Percentiles rank a stretch among this genome's conserved stretches.
Evolutionary conservation across 2,888 invertebrate species (phyloP).

Genomic region (Cryptops parisi): DNA sequence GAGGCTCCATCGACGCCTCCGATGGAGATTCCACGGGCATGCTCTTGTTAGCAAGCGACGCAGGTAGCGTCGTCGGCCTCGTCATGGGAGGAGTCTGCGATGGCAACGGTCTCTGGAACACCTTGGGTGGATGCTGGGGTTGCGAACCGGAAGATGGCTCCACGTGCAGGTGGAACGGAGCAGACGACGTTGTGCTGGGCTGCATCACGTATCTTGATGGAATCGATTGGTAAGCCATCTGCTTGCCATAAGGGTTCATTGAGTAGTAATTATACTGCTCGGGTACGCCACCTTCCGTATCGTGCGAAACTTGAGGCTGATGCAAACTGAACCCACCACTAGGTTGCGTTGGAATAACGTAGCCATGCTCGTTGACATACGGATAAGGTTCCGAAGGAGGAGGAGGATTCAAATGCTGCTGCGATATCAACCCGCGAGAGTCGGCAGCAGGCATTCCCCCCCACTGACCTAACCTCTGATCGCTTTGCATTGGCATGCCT

Average conservation of each 20-base stretch:
- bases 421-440: neutral
- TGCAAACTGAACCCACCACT: neutral
- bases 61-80: constrained; percentile 20
- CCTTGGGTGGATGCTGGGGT: constrained; percentile 24
- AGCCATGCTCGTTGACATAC: constrained; percentile 15
- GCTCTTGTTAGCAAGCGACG: constrained; percentile 35
- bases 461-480: neutral
- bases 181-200: neutral
- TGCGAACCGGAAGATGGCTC: constrained; percentile 1
- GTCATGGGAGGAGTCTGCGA: constrained; percentile 9
- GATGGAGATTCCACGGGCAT: constrained; percentile 50
- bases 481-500: neutral
- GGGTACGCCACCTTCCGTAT: neutral
- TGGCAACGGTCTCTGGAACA: constrained; percentile 19
- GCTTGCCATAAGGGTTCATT: constrained; percentile 9
- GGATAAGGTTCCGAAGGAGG: constrained; percentile 5
- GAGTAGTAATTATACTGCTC: constrained; percentile 2
- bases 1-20: constrained; percentile 80
- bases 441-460: neutral
- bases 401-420: neutral
- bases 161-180: constrained; percentile 9
- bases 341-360: constrained; percentile 10
- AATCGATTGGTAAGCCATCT: neutral
- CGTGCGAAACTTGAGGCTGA: no score
- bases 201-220: constrained; percentile 1